These are phyloP conservation scores for Apocrypta bakeri DNA, from an alignment of 1,140 invertebrate genomes.

Conservation along the genomic window DNA sequence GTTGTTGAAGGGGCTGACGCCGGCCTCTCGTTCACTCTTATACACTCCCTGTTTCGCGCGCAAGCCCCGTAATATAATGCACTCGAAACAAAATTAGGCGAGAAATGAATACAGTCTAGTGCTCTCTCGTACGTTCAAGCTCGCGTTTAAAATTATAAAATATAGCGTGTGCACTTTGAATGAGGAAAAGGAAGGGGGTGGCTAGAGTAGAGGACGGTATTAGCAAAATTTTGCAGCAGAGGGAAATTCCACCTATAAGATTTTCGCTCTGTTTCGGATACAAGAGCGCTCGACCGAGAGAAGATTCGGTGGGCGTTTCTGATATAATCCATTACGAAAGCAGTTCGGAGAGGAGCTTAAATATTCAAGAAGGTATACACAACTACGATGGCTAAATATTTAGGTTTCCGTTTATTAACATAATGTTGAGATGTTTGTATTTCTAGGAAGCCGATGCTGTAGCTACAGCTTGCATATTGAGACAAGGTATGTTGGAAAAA, in stretches of 20 bases:
- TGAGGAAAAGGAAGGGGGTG: neutral
- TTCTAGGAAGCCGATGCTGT: too few relatives aligned
- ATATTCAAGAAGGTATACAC: neutral
- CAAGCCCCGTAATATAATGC: slow-evolving; percentile 1
- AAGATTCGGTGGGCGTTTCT: neutral
- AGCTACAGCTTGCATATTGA: too few relatives aligned
- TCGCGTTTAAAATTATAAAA: neutral
- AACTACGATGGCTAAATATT: neutral
- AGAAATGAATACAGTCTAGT: neutral
- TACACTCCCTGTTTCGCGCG: neutral
- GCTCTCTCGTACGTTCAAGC: neutral
- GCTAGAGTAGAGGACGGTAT: neutral
- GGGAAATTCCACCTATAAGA: neutral
- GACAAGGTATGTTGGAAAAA: too few relatives aligned
- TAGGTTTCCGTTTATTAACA: neutral
- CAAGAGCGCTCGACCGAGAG: neutral
- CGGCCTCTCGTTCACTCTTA: neutral
- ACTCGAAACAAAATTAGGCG: neutral
- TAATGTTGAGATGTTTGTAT: too few relatives aligned
- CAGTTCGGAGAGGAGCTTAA: neutral
- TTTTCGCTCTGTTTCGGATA: neutral
- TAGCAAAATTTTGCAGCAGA: neutral
- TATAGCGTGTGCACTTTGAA: neutral
- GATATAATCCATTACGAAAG: neutral
- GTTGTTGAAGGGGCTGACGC: neutral